These are phyloP conservation scores for Conopomorpha cramerella DNA, from an alignment of 1,140 invertebrate species.

Conservation along the genomic window DNA sequence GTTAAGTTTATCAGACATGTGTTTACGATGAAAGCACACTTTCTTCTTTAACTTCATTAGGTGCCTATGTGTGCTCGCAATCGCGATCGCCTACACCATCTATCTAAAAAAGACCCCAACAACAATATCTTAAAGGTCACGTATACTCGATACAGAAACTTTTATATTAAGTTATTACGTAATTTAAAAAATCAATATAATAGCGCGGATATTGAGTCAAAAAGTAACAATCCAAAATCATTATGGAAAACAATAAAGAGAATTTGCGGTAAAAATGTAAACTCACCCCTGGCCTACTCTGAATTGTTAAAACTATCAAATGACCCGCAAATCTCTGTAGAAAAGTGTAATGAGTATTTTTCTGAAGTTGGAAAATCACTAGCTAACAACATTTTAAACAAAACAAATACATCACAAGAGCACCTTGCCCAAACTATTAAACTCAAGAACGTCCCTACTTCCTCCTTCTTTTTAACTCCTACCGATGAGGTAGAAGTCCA, in stretches of 20 bases:
- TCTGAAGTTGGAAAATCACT: neutral
- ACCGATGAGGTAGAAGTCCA: neutral
- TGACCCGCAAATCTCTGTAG: no score
- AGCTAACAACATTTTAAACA: neutral
- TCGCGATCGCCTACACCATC: neutral
- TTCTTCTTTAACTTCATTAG: no score
- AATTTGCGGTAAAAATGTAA: neutral
- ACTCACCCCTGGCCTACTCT: neutral
- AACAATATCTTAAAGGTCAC: neutral
- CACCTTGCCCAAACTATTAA: neutral
- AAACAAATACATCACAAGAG: neutral
- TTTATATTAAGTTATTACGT: neutral
- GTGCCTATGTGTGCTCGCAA: slow-evolving; percentile 1
- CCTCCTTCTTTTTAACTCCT: neutral
- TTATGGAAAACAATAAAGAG: no score
- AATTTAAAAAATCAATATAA: neutral
- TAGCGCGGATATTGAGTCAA: no score
- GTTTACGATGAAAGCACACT: no score
- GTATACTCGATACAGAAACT: no score
- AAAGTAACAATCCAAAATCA: no score
- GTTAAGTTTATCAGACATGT: no score
- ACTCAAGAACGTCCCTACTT: neutral
- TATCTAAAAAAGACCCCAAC: neutral
- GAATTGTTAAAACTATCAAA: neutral
- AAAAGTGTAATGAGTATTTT: neutral